Conservation (phyloP, 2,888 invertebrate genomes). For the Drosophila helvetica region DNA sequence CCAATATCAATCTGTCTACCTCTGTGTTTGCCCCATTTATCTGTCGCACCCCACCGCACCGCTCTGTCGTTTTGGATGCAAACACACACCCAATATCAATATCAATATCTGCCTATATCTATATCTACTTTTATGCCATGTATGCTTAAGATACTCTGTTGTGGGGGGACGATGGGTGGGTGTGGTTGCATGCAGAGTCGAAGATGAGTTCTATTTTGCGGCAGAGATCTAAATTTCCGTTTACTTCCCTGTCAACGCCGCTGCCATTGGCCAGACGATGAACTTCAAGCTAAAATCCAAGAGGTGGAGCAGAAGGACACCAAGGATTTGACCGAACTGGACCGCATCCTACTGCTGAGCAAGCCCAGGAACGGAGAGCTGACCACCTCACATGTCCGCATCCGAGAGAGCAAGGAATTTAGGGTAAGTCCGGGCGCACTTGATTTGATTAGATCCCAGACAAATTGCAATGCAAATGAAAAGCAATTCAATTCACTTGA, state of each 20-base stretch:
- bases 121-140: constrained; percentile 17
- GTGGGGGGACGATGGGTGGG: constrained; percentile 19
- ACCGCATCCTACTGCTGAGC: constrained; percentile 95
- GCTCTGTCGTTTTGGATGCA: constrained; percentile 41
- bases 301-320: constrained; percentile 87
- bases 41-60: background rate
- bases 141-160: constrained; percentile 28
- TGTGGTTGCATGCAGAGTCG: constrained; percentile 39
- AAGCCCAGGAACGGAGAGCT: constrained; percentile 96
- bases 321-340: constrained; percentile 90
- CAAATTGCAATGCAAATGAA: constrained; percentile 37
- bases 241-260: constrained; percentile 9
- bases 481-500: constrained; percentile 43
- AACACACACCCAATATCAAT: constrained; percentile 13
- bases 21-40: background rate
- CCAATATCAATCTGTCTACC: background rate
- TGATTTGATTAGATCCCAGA: background rate
- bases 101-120: constrained; percentile 26
- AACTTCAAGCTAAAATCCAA: constrained; percentile 87
- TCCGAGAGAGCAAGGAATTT: constrained; percentile 99
- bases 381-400: constrained; percentile 92
- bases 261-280: constrained; percentile 83
- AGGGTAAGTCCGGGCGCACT: constrained; percentile 88
- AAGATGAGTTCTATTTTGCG: background rate
- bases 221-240: constrained; percentile 19